Evolutionary conservation across 2,888 invertebrate species (phyloP).

Genomic region (Eledone cirrhosa): DNA sequence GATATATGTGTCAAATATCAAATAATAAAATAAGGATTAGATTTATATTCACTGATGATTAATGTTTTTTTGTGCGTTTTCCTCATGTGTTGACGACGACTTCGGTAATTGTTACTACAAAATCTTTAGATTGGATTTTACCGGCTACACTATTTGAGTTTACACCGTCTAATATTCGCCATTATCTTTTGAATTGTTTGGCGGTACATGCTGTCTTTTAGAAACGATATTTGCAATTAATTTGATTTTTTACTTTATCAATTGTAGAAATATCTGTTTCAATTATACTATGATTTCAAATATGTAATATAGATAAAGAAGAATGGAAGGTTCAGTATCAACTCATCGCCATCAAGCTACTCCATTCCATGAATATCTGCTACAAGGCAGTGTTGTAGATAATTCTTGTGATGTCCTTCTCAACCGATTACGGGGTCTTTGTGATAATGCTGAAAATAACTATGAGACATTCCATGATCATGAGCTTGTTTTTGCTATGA

Average conservation of each 20-base stretch:
- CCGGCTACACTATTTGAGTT: too few relatives aligned
- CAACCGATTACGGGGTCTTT: conserved; percentile 87
- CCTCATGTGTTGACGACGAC: too few relatives aligned
- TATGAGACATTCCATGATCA: conserved; percentile 93
- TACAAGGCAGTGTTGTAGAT: conserved; percentile 90
- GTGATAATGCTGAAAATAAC: conserved; percentile 80
- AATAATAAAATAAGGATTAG: too few relatives aligned
- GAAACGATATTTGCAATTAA: background rate
- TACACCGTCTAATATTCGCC: too few relatives aligned
- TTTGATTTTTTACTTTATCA: background rate
- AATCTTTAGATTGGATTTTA: too few relatives aligned
- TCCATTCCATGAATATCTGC: conserved; percentile 22
- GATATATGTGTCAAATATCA: too few relatives aligned
- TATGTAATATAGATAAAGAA: background rate
- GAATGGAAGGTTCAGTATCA: conserved; percentile 20
- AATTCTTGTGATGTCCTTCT: conserved; percentile 88
- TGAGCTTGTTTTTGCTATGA: conserved; percentile 76
- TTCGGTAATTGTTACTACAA: too few relatives aligned
- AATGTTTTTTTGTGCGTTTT: too few relatives aligned
- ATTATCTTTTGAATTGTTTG: background rate
- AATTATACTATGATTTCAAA: background rate
- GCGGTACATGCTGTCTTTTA: background rate
- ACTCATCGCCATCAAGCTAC: background rate
- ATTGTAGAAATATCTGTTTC: background rate
- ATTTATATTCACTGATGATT: too few relatives aligned